Conservation (phyloP, 2,797 vertebrate species). For the Syncerus caffer region DNA sequence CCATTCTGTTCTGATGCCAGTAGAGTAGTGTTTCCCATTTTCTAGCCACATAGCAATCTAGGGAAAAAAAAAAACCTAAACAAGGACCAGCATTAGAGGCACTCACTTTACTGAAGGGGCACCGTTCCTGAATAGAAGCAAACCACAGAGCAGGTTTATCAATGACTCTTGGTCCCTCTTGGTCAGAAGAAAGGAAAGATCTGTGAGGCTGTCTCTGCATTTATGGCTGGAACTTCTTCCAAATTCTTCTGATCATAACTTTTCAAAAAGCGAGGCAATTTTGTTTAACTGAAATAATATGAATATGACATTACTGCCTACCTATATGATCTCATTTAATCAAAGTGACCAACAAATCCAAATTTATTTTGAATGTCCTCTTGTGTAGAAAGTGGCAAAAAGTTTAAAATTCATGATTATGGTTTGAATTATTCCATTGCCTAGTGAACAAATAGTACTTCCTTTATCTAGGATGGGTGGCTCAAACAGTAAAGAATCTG, state of each 20-base stretch:
- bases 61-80: not conserved
- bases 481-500: not conserved
- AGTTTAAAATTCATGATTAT: not conserved
- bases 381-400: not conserved
- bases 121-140: not conserved
- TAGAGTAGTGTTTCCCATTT: not conserved
- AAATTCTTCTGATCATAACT: not conserved
- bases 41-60: not conserved
- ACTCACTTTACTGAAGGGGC: not conserved
- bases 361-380: not conserved
- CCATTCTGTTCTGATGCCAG: not conserved
- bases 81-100: not conserved
- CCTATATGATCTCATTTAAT: not conserved
- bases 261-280: not conserved
- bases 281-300: not conserved
- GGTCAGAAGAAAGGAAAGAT: constrained; percentile 10
- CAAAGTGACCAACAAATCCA: not conserved
- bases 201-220: not conserved
- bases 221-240: not conserved
- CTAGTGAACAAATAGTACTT: not conserved
- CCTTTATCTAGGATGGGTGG: not conserved
- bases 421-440: not conserved
- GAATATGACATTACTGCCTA: not conserved
- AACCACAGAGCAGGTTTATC: not conserved
- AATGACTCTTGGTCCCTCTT: not conserved